Base-by-base conservation (phyloP, 2,888 invertebrate genomes). In the Polymixis flavicincta region DNA sequence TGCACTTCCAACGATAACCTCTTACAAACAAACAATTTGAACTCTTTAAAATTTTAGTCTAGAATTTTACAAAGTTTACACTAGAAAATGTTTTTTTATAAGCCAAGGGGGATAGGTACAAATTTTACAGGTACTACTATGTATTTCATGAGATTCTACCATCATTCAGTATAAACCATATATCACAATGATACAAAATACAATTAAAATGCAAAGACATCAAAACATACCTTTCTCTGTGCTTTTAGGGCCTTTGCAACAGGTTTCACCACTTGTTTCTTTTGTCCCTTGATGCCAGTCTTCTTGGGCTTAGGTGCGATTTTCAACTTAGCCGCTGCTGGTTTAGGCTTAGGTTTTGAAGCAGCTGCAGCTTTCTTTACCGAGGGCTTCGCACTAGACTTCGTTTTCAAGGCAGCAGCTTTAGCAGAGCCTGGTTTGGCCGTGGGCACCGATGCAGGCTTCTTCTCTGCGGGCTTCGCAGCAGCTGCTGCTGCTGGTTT, bases 221-320 rank as follows among this genome's bases (percentile, higher is more conserved):
- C 52, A 77, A 74, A 59, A 60, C 91, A 93, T 92, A 98, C 98
- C 98, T 98, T 99, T 89, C 98, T 98, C 94, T 98, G 98, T 28
- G 98, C 97, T 93, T 98, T 98, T 85, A 98, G 97, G 75, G 99
- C 99, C 92, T 98, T 98, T 70, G 97, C 97, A 82, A 98, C 97
- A 74, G 97, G 96, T 90, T 95, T 96, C 28, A 94, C 96, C 80
- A 92, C 95, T 78, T 92, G 92, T 90, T 96, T 96, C 92, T 97
- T 97, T 89, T 96, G 96, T 86, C 97, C 96, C 88, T 97, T 97
- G 65, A 96, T 95, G 65, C 97, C 96, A 85, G 97, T 95, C 89
- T 96, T 97, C 93, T 97, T 97, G 25, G 97, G 96, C 88, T 97
- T 97, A 1, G 96, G 96, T 48, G 96, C 96, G 82, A 97, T 95